These are phyloP conservation scores for Nycticebus coucang DNA, from an alignment of 2,113 vertebrate species.

Conservation along the genomic window DNA sequence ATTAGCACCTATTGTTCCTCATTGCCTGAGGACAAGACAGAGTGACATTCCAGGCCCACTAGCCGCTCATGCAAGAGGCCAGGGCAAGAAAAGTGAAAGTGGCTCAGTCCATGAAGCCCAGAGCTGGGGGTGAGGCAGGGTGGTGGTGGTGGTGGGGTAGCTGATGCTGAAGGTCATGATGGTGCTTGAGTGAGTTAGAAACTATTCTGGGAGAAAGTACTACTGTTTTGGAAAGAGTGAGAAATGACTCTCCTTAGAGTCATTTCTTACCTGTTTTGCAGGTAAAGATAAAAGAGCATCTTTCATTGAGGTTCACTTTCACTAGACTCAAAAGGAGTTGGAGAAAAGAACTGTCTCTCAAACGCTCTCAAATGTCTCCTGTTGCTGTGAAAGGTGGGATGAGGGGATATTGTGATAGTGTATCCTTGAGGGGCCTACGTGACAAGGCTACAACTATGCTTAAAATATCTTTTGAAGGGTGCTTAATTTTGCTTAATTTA, in stretches of 20 bases:
- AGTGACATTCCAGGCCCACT: background rate
- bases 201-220: background rate
- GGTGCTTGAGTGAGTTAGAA: background rate
- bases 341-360: no score
- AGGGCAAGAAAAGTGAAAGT: background rate
- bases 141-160: background rate
- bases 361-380: background rate
- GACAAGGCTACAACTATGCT: background rate
- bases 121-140: background rate
- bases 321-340: background rate
- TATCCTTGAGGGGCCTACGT: accelerated
- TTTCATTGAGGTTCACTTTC: background rate
- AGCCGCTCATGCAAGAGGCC: background rate
- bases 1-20: background rate
- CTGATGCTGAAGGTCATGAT: background rate
- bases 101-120: no score
- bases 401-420: accelerated
- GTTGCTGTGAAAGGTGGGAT: background rate
- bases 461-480: background rate
- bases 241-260: background rate
- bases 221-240: background rate
- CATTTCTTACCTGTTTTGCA: no score
- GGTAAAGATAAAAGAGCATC: background rate
- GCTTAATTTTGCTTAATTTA: background rate
- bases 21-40: background rate